Conservation (phyloP, 2,888 invertebrate genomes). For the Adineta ricciae region DNA sequence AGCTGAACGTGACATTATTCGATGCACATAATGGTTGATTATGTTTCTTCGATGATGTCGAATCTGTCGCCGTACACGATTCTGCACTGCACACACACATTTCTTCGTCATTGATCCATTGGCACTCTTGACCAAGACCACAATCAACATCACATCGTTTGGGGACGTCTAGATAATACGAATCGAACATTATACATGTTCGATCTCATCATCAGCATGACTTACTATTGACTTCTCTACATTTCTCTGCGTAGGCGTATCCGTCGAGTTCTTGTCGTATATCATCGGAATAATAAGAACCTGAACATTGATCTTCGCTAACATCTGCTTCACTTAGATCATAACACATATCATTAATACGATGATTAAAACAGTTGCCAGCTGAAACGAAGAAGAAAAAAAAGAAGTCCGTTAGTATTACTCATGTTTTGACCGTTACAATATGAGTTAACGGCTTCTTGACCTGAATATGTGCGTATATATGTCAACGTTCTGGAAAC, state of each 20-base stretch:
- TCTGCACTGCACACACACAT: not conserved
- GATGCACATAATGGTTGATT: slow-evolving; percentile 3
- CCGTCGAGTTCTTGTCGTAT: not conserved
- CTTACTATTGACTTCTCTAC: not conserved
- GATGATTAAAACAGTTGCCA: slow-evolving; percentile 23
- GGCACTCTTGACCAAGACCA: slow-evolving; percentile 14
- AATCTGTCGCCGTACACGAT: not conserved
- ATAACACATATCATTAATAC: slow-evolving; percentile 14
- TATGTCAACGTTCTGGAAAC: slow-evolving; percentile 1
- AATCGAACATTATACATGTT: not conserved
- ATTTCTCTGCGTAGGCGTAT: not conserved
- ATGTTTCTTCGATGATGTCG: not conserved
- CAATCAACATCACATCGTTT: not conserved
- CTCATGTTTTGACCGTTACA: not conserved
- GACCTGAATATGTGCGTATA: not conserved
- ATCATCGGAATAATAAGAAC: not conserved
- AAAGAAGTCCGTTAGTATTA: not conserved
- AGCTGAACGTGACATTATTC: not conserved
- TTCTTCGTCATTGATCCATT: not conserved
- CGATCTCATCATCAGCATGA: not conserved
- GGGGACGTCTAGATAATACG: not conserved
- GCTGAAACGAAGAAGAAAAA: not conserved
- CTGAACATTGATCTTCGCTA: not conserved
- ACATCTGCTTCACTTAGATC: not conserved
- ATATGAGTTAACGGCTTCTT: not conserved